Conservation (phyloP, 2,797 vertebrate species). For the Tenualosa thibaudeaui region DNA sequence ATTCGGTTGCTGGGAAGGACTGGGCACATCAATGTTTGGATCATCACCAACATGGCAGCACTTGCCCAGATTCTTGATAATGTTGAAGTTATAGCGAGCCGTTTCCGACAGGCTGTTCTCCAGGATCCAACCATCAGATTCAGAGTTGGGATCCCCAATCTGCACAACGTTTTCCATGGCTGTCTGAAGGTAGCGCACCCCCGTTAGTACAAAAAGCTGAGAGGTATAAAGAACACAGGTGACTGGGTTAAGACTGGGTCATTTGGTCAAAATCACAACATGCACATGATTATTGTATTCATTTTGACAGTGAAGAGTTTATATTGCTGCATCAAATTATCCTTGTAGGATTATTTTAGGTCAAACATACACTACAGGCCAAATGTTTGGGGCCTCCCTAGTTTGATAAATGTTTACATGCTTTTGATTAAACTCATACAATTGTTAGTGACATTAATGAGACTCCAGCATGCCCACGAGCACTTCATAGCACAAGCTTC, state of each 20-base stretch:
- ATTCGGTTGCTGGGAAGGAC: constrained; percentile 51
- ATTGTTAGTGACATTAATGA: too few relatives aligned
- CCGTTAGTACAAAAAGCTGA: constrained; percentile 84
- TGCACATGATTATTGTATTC: background rate
- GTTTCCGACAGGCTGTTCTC: constrained; percentile 84
- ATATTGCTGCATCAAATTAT: background rate
- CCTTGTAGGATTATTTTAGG: background rate
- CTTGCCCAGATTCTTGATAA: constrained; percentile 87
- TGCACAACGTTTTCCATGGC: constrained; percentile 84
- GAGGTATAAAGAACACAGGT: constrained; percentile 28
- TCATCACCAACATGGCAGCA: constrained; percentile 80
- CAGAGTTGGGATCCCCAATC: constrained; percentile 73
- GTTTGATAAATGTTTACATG: too few relatives aligned
- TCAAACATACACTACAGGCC: background rate
- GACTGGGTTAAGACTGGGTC: background rate
- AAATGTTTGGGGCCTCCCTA: background rate
- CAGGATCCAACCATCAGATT: constrained; percentile 86
- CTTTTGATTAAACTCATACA: too few relatives aligned
- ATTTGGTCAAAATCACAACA: background rate
- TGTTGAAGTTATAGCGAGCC: constrained; percentile 78
- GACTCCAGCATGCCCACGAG: too few relatives aligned
- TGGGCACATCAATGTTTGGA: constrained; percentile 77
- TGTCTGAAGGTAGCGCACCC: constrained; percentile 87
- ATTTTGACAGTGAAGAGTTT: background rate
- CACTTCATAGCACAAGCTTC: too few relatives aligned